phyloP scores from a whole-genome alignment of 2,797 vertebrate species.

The Garrulus glandarius region DNA sequence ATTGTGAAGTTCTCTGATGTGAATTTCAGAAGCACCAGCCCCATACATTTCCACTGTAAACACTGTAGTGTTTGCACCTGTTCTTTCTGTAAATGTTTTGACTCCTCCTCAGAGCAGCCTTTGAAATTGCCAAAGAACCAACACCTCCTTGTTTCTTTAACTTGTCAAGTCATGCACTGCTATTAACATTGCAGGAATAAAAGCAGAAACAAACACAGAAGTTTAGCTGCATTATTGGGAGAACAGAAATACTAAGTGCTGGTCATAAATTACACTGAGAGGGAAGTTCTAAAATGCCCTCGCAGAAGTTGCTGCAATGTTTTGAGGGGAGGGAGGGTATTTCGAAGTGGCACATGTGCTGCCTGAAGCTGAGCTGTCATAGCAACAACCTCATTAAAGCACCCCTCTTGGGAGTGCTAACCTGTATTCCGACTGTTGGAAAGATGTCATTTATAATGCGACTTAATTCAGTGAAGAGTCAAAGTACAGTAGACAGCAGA shows the following conservation, averaged over 20 bases:
- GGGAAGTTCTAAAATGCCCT: neutral
- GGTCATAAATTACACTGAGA: neutral
- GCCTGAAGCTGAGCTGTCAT: constrained; percentile 65
- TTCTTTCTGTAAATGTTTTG: neutral
- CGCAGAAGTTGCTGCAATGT: neutral
- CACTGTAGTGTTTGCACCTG: neutral
- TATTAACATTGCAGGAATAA: neutral
- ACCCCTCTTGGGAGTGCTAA: constrained; percentile 45
- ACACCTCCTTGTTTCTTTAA: neutral
- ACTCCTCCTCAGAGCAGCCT: neutral
- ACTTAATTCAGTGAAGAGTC: constrained; percentile 43
- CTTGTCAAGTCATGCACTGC: neutral
- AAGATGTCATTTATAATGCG: constrained; percentile 59
- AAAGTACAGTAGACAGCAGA: constrained; percentile 13
- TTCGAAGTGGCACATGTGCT: constrained; percentile 11
- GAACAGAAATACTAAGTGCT: neutral
- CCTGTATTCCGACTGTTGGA: constrained; percentile 59
- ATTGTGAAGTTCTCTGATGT: neutral
- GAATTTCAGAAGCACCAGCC: neutral
- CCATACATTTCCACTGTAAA: neutral
- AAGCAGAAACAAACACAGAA: constrained; percentile 19
- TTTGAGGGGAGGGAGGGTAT: constrained; percentile 10
- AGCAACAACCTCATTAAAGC: constrained; percentile 71
- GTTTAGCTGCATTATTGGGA: neutral
- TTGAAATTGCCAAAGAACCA: neutral